Base-by-base conservation (phyloP, 2,797 vertebrate genomes). In the Protosalanx chinensis region DNA sequence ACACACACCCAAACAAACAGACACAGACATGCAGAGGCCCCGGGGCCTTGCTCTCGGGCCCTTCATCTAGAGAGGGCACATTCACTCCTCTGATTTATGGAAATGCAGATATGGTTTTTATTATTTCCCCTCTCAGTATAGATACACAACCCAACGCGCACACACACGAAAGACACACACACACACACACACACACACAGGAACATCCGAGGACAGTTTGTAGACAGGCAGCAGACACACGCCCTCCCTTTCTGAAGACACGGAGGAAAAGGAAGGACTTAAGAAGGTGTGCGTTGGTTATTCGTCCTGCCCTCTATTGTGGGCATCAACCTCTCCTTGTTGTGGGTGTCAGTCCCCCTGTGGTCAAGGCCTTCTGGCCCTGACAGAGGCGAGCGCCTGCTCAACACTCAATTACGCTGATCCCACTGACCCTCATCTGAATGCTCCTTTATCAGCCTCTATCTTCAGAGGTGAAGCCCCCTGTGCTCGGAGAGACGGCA, bases 21-120 rank as follows among this genome's bases (percentile, higher is more conserved):
- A 73, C 70, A 58, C 33, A 73, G 71, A 72, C 53, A 18, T 76
- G 69, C 78, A 72, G 62, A 71, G 84, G 81, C 82, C 86, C 88
- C 8, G 73, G 82, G 88, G 89, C 85, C 88, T 80, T 29, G 75
- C 84, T 88, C 85, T 85, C 68, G 82, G 83, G 84, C 79, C 84
- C 80, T 86, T 87, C 72, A 70, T 77, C 86, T 80, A 76, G 86
- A 86, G 72, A 82, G 83, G 84, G 87, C 85, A 88, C 85, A 86
- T 85, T 80, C 82, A 83, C 80, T 79, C 67, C 79, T 78, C 78
- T 86, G 86, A 90, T 90, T 90, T 88, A 90, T 91, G 88, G 76
- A 89, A 90, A 90, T 87, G 82, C 73, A 88, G 75, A 84, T 85
- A 71, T 68, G 79, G 73, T 70, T 86, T 82, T 81, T 86, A 85